These are phyloP conservation scores for Laspeyria flexula DNA, from an alignment of 2,888 invertebrate genomes.

Conservation along the genomic window DNA sequence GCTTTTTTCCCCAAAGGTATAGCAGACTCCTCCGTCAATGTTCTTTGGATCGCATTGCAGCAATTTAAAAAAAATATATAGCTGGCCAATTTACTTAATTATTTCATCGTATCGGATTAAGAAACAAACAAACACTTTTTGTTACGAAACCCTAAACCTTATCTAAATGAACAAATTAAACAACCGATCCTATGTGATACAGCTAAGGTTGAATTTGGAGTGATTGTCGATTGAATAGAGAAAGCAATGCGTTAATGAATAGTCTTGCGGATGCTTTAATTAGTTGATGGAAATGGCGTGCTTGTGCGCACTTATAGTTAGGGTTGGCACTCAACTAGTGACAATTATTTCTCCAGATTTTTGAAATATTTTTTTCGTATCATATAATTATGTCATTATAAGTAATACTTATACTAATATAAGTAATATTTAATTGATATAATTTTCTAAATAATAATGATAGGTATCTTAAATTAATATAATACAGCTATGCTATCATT, in stretches of 20 bases:
- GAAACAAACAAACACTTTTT: no score
- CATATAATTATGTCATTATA: no score
- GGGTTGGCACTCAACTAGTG: conserved; percentile 16
- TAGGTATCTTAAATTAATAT: no score
- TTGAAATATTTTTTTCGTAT: background rate
- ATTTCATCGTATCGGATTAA: conserved; percentile 22
- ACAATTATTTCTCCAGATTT: background rate
- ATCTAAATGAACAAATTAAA: conserved; percentile 13
- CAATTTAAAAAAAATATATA: no score
- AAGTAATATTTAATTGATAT: no score
- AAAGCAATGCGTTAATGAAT: conserved; percentile 47
- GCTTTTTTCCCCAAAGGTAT: no score
- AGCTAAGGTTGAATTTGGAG: conserved; percentile 8
- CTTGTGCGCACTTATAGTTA: conserved; percentile 24
- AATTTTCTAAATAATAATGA: no score
- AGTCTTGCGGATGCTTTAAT: conserved; percentile 46
- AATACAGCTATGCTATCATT: no score
- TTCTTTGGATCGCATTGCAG: no score
- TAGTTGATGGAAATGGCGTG: conserved; percentile 46
- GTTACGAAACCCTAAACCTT: conserved; percentile 39
- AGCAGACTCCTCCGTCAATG: no score
- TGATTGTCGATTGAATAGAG: conserved; percentile 19
- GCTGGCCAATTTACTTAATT: no score
- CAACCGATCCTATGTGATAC: accelerated
- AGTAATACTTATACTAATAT: no score